Percentiles rank a stretch among this genome's conserved stretches.
Evolutionary conservation across 2,797 vertebrate genomes (phyloP).

Genomic region (Ceyx erithaca): DNA sequence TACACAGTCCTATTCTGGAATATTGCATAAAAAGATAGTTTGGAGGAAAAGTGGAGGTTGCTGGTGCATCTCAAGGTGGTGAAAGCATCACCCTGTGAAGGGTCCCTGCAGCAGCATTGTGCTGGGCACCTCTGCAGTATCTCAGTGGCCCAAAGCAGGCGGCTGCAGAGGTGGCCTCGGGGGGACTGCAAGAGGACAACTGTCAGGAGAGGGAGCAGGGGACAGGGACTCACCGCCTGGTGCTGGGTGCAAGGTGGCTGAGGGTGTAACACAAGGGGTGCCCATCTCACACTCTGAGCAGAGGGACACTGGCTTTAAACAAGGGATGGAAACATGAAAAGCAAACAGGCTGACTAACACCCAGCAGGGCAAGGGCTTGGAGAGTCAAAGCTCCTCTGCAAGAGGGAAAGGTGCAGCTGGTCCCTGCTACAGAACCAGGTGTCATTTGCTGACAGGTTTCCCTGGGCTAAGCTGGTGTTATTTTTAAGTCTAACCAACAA

Average conservation of each 20-base stretch:
- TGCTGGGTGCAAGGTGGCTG: accelerated
- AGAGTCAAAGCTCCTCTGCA: background rate
- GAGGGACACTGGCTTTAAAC: background rate
- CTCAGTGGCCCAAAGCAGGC: background rate
- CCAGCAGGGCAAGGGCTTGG: background rate
- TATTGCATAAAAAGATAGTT: constrained; percentile 39
- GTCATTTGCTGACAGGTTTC: constrained; percentile 13
- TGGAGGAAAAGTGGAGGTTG: constrained; percentile 8
- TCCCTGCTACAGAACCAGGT: background rate
- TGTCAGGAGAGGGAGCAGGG: background rate
- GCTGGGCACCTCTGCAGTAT: background rate
- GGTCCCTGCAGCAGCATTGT: background rate
- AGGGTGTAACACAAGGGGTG: background rate
- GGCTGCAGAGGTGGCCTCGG: background rate
- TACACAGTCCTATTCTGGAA: background rate
- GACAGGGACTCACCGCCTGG: background rate
- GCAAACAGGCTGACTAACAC: background rate
- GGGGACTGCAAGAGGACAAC: background rate
- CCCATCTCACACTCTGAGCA: background rate
- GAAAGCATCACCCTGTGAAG: background rate
- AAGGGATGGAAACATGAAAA: background rate
- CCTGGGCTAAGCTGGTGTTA: constrained; percentile 34
- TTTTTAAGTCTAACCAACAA: constrained; percentile 8
- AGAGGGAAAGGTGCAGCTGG: constrained; percentile 1
- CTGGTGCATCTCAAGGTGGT: background rate